These are phyloP conservation scores for Drosophila helvetica DNA, from an alignment of 2,888 invertebrate species.

Conservation along the genomic window DNA sequence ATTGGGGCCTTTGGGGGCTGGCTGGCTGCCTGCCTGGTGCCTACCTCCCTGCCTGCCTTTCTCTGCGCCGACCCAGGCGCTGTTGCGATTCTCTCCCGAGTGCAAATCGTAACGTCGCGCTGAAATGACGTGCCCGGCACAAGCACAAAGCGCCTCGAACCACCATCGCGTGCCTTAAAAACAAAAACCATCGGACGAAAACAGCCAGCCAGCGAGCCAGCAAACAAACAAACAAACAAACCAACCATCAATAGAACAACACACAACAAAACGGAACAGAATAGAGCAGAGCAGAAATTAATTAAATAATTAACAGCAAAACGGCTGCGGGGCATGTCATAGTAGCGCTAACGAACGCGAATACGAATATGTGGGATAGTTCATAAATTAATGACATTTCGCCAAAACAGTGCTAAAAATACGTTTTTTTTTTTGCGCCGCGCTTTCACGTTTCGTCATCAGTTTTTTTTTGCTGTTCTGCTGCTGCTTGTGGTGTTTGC, in stretches of 20 bases:
- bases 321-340: slow-evolving; percentile 11
- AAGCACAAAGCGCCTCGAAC: slow-evolving; percentile 22
- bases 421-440: slow-evolving; percentile 17
- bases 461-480: slow-evolving; percentile 2
- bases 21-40: background rate
- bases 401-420: slow-evolving; percentile 51
- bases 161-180: slow-evolving; percentile 54
- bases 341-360: background rate
- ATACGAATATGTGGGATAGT: slow-evolving; percentile 31
- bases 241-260: slow-evolving; percentile 24
- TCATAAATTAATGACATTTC: slow-evolving; percentile 47
- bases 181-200: background rate
- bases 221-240: slow-evolving; percentile 10
- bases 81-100: slow-evolving; percentile 43
- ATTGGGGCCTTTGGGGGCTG: slow-evolving; percentile 6
- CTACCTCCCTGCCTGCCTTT: background rate
- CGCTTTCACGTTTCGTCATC: slow-evolving; percentile 45
- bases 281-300: slow-evolving; percentile 46
- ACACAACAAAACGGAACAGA: slow-evolving; percentile 18
- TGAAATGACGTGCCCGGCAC: slow-evolving; percentile 62
- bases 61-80: background rate
- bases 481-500: background rate
- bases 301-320: slow-evolving; percentile 63
- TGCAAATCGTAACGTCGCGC: slow-evolving; percentile 71
- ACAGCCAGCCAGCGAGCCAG: too few species aligned